phyloP scores from a whole-genome alignment of 2,888 invertebrate species.

The Xestoiulus laeticollis region DNA sequence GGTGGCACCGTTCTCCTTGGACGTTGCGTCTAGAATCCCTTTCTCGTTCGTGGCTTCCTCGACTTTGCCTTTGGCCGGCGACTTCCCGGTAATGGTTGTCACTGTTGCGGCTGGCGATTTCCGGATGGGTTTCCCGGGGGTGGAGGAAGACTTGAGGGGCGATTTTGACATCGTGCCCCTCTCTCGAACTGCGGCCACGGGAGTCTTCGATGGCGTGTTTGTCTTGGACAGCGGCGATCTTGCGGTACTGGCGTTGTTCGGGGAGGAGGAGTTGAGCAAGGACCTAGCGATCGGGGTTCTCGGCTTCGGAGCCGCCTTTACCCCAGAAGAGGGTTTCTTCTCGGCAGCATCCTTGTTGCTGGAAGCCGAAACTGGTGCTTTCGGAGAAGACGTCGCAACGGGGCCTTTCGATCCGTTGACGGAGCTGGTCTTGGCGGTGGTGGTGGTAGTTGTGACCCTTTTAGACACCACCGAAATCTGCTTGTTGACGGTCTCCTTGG shows the following conservation, averaged over 20 bases:
- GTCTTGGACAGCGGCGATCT: not conserved
- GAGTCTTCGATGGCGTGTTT: not conserved
- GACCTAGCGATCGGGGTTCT: not conserved
- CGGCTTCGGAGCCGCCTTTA: not conserved
- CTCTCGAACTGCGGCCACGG: not conserved
- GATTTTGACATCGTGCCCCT: not conserved
- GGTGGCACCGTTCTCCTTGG: slow-evolving; percentile 44
- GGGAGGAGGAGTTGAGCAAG: not conserved
- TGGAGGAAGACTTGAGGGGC: not conserved
- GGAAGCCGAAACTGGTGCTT: not conserved
- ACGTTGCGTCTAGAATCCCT: slow-evolving; percentile 53
- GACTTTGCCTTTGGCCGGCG: not conserved
- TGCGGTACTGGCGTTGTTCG: not conserved
- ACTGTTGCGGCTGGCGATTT: not conserved
- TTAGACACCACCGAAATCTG: slow-evolving; percentile 44
- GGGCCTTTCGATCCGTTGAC: not conserved
- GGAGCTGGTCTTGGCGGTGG: not conserved
- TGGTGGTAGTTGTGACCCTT: slow-evolving; percentile 1
- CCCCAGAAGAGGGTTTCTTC: not conserved
- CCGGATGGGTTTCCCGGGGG: slow-evolving; percentile 35
- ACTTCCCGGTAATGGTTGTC: not conserved
- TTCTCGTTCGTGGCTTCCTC: slow-evolving; percentile 51
- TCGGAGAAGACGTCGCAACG: slow-evolving; percentile 29
- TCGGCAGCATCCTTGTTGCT: not conserved
- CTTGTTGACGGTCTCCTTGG: slow-evolving; percentile 54